Evolutionary conservation across 2,888 invertebrate species (phyloP), one percentile per base, ranked within the genome.

Genomic region (Hydrotaea diabolus): DNA sequence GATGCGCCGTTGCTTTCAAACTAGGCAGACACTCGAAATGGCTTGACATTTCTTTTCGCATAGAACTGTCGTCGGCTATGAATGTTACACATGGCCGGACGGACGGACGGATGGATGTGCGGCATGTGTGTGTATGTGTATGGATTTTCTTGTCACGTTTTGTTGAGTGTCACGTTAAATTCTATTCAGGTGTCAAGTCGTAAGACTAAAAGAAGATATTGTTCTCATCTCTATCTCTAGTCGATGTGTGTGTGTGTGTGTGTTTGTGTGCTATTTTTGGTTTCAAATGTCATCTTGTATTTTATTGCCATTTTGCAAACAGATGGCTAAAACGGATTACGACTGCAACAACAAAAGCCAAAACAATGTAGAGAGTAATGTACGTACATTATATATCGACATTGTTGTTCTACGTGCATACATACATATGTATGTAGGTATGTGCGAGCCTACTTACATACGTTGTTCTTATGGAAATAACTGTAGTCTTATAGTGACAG

Each of bases 161-260:
- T 36, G 82, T 76, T 77, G 57, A 80, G 77, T 85, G 82, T 85
- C 82, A 82, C 80, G 77, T 82, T 75, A 82, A 80, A 77, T 85
- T 83, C 78, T 83, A 83, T 78, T 82, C 82, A 85, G 85, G 82
- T 85, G 85, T 85, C 85, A 85, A 73, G 21, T 26, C 19, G 17
- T 46, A 31, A 31, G 62, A 73, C 69, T 79, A 82, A 85, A 85
- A 85, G 82, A 82, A 85, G 85, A 85, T 85, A 85, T 85, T 85
- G 76, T 84, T 36, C n/a, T 19, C 55, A 76, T 64, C 81, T 66
- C 76, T 78, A 72, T 76, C 69, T 81, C 76, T 85, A 75, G 78
- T 39, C 66, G 78, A 57, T 78, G 73, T 85, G 84, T 85, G 81
- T 31, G 7, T 31, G 81, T 77, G 75, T 53, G 46, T 46, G 72